phyloP scores from a whole-genome alignment of 2,113 vertebrate genomes.

The Uria aalge region DNA sequence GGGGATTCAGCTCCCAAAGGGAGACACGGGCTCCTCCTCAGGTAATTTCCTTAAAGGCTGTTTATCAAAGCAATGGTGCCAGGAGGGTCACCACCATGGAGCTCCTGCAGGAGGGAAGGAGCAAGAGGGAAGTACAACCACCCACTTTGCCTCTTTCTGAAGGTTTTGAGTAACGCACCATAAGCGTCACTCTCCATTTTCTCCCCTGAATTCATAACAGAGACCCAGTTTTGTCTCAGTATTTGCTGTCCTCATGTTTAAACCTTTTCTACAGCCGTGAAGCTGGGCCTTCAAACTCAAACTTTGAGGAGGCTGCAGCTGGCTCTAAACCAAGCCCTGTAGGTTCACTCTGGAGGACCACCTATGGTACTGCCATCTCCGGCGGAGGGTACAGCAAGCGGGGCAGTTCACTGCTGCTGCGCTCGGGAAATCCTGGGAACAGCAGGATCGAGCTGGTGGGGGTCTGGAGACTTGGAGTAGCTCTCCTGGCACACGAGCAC shows the following conservation, averaged over 20 bases:
- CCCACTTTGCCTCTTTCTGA: background rate
- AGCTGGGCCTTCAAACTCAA: background rate
- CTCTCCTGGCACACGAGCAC: background rate
- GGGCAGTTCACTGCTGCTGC: background rate
- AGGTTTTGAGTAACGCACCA: background rate
- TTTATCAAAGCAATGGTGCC: background rate
- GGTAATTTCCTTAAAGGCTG: background rate
- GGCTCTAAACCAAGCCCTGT: background rate
- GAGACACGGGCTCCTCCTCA: background rate
- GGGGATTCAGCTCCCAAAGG: background rate
- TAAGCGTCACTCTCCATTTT: background rate
- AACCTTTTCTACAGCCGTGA: background rate
- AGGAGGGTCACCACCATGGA: background rate
- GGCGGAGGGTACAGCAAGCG: background rate
- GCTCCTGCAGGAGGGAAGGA: background rate
- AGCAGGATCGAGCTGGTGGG: background rate
- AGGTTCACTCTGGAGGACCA: background rate
- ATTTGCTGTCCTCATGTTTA: background rate
- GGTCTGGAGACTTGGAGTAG: background rate
- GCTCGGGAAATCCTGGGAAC: background rate
- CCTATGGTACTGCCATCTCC: background rate
- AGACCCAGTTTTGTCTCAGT: background rate
- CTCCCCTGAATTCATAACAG: background rate
- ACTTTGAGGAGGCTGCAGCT: background rate
- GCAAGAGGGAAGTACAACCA: background rate